Evolutionary conservation across 2,888 invertebrate genomes (phyloP), one percentile per base, ranked within the genome.

Genomic region (Dascillus cervinus): DNA sequence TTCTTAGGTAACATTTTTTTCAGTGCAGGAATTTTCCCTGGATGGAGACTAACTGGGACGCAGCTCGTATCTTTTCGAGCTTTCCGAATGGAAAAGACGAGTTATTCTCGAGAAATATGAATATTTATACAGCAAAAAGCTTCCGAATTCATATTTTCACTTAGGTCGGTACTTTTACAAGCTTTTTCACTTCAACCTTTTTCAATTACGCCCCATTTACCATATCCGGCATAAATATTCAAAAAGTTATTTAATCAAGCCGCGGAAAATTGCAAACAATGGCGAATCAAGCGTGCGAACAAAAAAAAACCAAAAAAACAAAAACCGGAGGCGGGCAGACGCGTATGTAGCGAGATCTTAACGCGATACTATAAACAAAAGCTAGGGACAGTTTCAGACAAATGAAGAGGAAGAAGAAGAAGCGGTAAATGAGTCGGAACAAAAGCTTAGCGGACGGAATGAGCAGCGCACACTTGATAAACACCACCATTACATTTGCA

Each of bases 341-440:
- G 4, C 17, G 17, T 17, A 17, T 17, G 17, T 17, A 17, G 17
- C 26, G 30, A 36, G 32, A 32, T 36, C 22, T 23, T 26, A 23
- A 25, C 21, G 26, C 29, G 23, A 29, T 23, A 28, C 27, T 31
- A 34, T 34, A 38, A 38, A 38, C 38, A 43, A 37, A 42, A 32
- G 34, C 32, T n/a, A n/a, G 30, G 52, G 49, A 49, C 51, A 48
- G 47, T 46, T 39, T 29, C 32, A 42, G 58, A 61, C 56, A 61
- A 60, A 59, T 58, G 60, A 60, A 58, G 59, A 60, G 59, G 61
- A 61, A 61, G 58, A 55, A 51, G 56, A 56, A 59, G 59, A 59
- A 60, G 55, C 55, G 58, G 57, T 61, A 62, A 62, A 62, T 61
- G 62, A 61, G 59, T 57, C 48, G 57, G 54, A 59, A 62, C 62